Conservation (phyloP, 2,888 invertebrate genomes). For the Odontomyia ornata region DNA sequence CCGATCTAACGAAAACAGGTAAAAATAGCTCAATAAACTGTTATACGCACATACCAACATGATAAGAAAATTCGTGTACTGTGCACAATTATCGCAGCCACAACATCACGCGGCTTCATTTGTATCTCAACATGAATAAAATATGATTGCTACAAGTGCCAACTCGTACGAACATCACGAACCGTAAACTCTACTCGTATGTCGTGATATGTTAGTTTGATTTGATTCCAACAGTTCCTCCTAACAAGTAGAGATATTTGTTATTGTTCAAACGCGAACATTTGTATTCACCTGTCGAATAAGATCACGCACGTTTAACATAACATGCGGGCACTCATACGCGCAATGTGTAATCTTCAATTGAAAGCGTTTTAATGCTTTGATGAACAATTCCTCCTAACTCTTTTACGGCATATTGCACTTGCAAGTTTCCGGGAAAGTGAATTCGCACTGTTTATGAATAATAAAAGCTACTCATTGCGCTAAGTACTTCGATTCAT, state of each 20-base stretch:
- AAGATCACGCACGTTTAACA: neutral
- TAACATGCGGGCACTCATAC: neutral
- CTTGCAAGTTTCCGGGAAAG: neutral
- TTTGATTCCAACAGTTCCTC: neutral
- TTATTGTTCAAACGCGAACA: neutral
- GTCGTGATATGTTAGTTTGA: neutral
- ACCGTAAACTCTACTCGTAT: neutral
- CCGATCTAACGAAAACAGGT: neutral
- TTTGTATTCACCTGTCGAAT: neutral
- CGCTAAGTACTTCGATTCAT: too few species aligned
- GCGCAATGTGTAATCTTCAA: neutral
- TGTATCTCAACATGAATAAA: neutral
- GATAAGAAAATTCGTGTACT: slow-evolving; percentile 2
- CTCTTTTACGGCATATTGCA: neutral
- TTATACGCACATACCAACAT: neutral
- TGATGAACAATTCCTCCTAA: neutral
- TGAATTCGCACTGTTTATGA: neutral
- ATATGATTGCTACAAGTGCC: neutral
- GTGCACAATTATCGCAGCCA: neutral
- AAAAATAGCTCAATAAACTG: neutral
- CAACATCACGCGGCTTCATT: slow-evolving; percentile 5
- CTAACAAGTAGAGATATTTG: neutral
- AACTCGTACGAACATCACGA: neutral
- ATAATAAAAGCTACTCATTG: neutral
- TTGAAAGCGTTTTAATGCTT: neutral